Conservation (phyloP, 2,797 vertebrate species). For the Neosilurus mollespiculum region DNA sequence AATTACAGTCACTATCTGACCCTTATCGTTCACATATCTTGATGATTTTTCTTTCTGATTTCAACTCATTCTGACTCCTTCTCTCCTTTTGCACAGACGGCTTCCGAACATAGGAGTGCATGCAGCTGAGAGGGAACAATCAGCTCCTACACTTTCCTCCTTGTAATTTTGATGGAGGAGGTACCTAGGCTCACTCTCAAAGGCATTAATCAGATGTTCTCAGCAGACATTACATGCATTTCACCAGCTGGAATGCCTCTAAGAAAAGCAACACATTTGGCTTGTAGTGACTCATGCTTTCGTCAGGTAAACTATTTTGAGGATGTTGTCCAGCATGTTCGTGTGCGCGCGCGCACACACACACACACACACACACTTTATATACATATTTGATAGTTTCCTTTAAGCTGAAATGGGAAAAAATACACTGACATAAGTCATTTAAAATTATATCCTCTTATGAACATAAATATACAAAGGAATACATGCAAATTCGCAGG, state of each 20-base stretch:
- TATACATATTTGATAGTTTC: background rate
- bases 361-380: no score
- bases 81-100: background rate
- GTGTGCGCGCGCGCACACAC: no score
- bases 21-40: slow-evolving; percentile 36
- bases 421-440: background rate
- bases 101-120: slow-evolving; percentile 45
- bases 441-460: background rate
- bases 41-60: slow-evolving; percentile 40
- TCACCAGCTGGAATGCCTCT: slow-evolving; percentile 54
- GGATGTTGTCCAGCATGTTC: background rate
- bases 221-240: slow-evolving; percentile 54
- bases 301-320: slow-evolving; percentile 22
- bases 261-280: slow-evolving; percentile 23
- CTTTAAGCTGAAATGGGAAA: background rate
- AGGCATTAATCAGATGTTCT: slow-evolving; percentile 61
- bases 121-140: slow-evolving; percentile 49
- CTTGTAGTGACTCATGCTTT: slow-evolving; percentile 41
- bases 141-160: slow-evolving; percentile 52
- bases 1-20: slow-evolving; percentile 31
- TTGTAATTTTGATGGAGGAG: slow-evolving; percentile 62
- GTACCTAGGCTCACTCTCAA: slow-evolving; percentile 56
- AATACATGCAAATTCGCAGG: background rate
- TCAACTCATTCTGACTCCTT: slow-evolving; percentile 44
- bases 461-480: background rate